A percentile compares a stretch with the other conserved stretches of the same genome.
These are phyloP conservation scores for Phallusia fumigata DNA, from an alignment of 23 tunicate species.

Conservation along the genomic window DNA sequence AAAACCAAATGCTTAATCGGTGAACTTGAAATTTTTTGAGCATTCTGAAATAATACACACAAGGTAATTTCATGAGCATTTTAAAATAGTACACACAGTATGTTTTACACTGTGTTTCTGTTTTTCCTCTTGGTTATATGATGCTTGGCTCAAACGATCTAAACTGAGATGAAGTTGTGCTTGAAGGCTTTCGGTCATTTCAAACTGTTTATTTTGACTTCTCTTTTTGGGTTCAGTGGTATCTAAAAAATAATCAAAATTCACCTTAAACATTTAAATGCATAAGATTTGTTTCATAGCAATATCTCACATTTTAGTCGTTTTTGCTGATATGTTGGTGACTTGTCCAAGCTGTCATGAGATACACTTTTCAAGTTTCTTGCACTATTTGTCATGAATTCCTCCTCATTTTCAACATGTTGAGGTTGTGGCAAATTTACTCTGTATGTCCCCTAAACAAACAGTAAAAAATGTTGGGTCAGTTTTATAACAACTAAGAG, in stretches of 20 bases:
- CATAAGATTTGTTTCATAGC: too few species aligned
- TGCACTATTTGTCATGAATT: constrained; percentile 82
- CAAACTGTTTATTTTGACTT: not conserved
- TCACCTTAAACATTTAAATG: too few species aligned
- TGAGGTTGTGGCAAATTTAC: constrained; percentile 72
- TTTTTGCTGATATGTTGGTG: not conserved
- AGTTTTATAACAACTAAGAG: not conserved
- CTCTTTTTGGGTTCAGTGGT: not conserved
- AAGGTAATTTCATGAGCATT: too few species aligned
- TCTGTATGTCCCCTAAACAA: constrained; percentile 67
- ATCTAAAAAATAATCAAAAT: too few species aligned
- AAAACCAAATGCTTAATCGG: not conserved
- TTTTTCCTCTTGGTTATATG: constrained; percentile 62
- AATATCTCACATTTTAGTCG: not conserved
- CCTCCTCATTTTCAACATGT: constrained; percentile 70
- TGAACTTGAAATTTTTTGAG: not conserved
- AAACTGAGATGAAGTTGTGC: constrained; percentile 90
- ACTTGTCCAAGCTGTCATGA: not conserved
- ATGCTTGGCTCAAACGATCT: constrained; percentile 79
- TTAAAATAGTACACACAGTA: too few species aligned
- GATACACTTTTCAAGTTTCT: constrained; percentile 34
- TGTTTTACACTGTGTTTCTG: constrained; percentile 20
- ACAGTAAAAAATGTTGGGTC: too few species aligned
- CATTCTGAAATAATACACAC: too few species aligned
- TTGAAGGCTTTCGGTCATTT: constrained; percentile 64